These are phyloP conservation scores for Paracentrotus lividus DNA, from an alignment of 53 echinoderm and acorn worm genomes.

Conservation along the genomic window DNA sequence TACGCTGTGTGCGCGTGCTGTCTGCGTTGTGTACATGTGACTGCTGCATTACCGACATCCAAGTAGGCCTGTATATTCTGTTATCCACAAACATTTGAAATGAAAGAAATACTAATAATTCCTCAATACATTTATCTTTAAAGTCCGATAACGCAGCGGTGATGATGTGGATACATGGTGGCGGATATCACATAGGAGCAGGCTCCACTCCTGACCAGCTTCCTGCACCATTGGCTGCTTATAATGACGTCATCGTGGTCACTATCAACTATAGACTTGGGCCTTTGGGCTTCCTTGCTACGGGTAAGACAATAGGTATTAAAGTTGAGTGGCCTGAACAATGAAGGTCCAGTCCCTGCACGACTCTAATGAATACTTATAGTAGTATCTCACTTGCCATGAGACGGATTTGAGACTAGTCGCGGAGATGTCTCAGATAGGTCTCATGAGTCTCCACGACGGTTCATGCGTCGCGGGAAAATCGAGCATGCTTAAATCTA, in stretches of 20 bases:
- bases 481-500: no score
- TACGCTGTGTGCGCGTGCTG: no score
- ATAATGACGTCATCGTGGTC: constrained; percentile 82
- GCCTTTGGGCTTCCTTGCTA: constrained; percentile 77
- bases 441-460: no score
- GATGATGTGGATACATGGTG: constrained; percentile 81
- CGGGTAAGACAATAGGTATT: constrained; percentile 74
- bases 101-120: neutral
- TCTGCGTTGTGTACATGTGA: no score
- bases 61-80: neutral
- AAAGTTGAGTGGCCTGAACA: neutral
- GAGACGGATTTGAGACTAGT: no score
- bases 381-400: no score
- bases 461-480: no score
- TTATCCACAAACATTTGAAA: no score
- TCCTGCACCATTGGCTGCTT: constrained; percentile 59
- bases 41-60: no score
- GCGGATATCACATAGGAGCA: constrained; percentile 65
- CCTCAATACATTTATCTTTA: neutral
- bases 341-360: no score
- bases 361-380: no score
- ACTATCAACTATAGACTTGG: constrained; percentile 78
- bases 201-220: constrained; percentile 48
- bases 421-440: no score
- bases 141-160: constrained; percentile 75